Base-by-base conservation (phyloP, 2,797 vertebrate genomes). In the Onychomys torridus region DNA sequence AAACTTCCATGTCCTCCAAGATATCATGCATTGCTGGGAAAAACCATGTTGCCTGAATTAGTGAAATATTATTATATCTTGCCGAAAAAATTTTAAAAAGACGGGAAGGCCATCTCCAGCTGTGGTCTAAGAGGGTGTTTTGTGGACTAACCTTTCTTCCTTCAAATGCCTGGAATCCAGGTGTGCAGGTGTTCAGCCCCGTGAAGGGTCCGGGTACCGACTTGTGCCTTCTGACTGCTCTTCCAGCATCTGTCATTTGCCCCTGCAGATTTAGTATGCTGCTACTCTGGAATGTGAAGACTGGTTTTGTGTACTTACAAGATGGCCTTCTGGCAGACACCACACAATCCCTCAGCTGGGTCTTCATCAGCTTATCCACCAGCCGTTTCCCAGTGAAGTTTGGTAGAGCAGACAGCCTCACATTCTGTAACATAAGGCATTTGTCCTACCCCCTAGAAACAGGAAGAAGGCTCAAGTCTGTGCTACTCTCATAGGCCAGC, bases 1-100 rank as follows among this genome's bases (percentile, higher is more conserved):
- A 92, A 96, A 92, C 86, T 75, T 92, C 85, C 43, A 0, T 89
- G 37, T 88, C 76, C 57, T 88, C 77, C 91, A 82, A 27, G 71
- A 77, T 75, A 43, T 88, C 91, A 73, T 83, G 49, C 91, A 57
- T 95, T 86, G 73, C 32, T 23, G 19, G 78, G 78, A 75, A 78
- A 96, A 95, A 93, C 97, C 43, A 61, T 82, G 23, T 46, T 57
- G n/a, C 93, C 25, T 49, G 89, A 94, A 85, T 89, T 91, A 94
- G 88, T 76, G 78, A 93, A 76, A 88, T 90, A 43, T 87, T 95
- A 59, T 61, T 71, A 10, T 94, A 75, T 90, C 83, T 95, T 87
- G 49, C 71, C 46, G 61, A 57, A 79, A 94, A 78, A 59, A 75
- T 4, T 55, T 59, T 61, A 11, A 71, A 79, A 43, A 73, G 67